Conservation (phyloP, 2,888 invertebrate species). For the Papilio elwesi region DNA sequence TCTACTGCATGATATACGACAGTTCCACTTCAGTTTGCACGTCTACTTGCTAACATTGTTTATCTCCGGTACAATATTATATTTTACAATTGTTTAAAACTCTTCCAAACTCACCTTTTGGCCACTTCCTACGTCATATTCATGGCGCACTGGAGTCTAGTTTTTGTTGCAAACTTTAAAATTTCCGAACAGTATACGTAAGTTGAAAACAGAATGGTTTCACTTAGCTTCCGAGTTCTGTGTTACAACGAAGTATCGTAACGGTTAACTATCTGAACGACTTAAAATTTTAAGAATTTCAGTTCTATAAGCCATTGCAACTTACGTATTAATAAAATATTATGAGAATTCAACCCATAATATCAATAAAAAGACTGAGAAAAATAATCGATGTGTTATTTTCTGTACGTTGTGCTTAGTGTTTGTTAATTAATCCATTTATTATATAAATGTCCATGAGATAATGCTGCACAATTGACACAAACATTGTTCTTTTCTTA, state of each 20-base stretch:
- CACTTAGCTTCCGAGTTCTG: not conserved
- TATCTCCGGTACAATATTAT: constrained; percentile 9
- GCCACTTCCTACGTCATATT: not conserved
- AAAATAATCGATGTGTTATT: not conserved
- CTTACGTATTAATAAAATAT: no score
- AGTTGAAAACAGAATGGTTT: constrained; percentile 14
- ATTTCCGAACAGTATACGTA: not conserved
- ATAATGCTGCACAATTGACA: not conserved
- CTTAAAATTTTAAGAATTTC: not conserved
- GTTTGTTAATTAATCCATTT: constrained; percentile 9
- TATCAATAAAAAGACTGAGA: no score
- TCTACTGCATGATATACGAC: not conserved
- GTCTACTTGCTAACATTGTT: constrained; percentile 7
- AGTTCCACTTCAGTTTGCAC: not conserved
- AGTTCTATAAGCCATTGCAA: no score
- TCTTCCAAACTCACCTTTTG: constrained; percentile 15
- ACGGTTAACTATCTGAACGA: not conserved
- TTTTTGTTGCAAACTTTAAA: constrained; percentile 12
- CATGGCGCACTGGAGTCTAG: not conserved
- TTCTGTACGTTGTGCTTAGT: not conserved
- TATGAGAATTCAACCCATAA: no score
- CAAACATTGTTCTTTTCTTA: not conserved
- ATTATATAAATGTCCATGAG: not conserved
- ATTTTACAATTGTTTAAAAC: constrained; percentile 28
- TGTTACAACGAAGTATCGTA: not conserved